phyloP scores from a whole-genome alignment of 2,888 invertebrate genomes.

The Leptarthrus brevirostris region DNA sequence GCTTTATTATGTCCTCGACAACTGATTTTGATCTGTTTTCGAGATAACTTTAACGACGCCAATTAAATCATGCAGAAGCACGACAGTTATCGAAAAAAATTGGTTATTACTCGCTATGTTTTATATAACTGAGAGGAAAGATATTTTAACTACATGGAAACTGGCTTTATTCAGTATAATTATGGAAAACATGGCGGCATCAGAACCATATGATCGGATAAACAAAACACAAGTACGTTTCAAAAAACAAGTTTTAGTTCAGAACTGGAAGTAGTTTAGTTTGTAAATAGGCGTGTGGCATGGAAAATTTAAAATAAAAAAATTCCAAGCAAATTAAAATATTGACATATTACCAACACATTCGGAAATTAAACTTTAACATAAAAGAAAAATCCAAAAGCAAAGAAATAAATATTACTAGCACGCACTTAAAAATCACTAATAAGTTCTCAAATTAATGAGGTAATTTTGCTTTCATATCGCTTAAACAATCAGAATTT shows the following conservation, averaged over 20 bases:
- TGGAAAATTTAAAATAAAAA: not conserved
- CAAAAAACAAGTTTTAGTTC: not conserved
- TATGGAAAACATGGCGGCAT: not conserved
- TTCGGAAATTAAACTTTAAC: conserved; percentile 2
- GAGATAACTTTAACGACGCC: no score
- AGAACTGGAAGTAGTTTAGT: not conserved
- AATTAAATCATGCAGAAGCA: no score
- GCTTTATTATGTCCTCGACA: no score
- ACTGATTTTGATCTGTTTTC: no score
- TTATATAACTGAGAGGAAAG: no score
- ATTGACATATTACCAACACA: conserved; percentile 22
- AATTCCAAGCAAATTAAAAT: conserved; percentile 12
- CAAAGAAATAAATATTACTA: not conserved
- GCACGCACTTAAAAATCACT: not conserved
- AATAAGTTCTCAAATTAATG: conserved; percentile 5
- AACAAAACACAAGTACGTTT: conserved; percentile 42
- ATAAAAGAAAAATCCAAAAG: conserved; percentile 18
- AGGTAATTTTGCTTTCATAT: conserved; percentile 6
- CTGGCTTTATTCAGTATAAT: no score
- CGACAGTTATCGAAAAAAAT: no score
- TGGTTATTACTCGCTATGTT: no score
- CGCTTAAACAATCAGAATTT: no score
- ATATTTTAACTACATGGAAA: no score
- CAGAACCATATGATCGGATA: conserved; percentile 30
- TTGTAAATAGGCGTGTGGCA: not conserved